Evolutionary conservation across 2,888 invertebrate genomes (phyloP).

Genomic region (Notocelia uddmanniana): DNA sequence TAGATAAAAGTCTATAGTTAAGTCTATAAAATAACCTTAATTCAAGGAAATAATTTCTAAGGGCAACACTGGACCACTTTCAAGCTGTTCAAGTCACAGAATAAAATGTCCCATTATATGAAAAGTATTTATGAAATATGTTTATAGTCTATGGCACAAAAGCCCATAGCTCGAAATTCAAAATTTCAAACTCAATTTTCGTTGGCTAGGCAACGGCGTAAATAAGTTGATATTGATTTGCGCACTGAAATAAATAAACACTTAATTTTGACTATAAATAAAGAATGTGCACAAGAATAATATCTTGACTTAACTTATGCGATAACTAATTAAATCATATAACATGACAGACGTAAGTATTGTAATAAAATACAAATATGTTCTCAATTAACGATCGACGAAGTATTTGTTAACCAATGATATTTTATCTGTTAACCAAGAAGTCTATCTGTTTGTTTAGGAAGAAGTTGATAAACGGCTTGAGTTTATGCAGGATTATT

Average conservation of each 20-base stretch:
- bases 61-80: conserved; percentile 9
- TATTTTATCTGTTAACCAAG: conserved; percentile 13
- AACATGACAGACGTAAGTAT: conserved; percentile 72
- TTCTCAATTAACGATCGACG: neutral
- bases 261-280: neutral
- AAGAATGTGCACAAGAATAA: conserved; percentile 16
- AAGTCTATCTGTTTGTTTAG: conserved; percentile 48
- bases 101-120: neutral
- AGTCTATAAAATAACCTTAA: neutral
- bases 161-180: conserved; percentile 35
- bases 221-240: conserved; percentile 28
- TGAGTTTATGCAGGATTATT: conserved; percentile 92
- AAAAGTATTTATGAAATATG: neutral
- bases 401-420: conserved; percentile 10
- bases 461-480: conserved; percentile 89
- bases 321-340: conserved; percentile 5
- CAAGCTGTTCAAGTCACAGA: neutral
- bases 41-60: neutral
- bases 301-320: neutral
- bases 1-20: too few relatives aligned
- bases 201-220: conserved; percentile 39
- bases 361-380: neutral
- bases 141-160: conserved; percentile 2
- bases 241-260: conserved; percentile 2
- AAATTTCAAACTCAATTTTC: conserved; percentile 25